Evolutionary conservation across 1,140 invertebrate genomes (phyloP), one percentile per base, ranked within the genome.

Genomic region (Drosophila repleta): DNA sequence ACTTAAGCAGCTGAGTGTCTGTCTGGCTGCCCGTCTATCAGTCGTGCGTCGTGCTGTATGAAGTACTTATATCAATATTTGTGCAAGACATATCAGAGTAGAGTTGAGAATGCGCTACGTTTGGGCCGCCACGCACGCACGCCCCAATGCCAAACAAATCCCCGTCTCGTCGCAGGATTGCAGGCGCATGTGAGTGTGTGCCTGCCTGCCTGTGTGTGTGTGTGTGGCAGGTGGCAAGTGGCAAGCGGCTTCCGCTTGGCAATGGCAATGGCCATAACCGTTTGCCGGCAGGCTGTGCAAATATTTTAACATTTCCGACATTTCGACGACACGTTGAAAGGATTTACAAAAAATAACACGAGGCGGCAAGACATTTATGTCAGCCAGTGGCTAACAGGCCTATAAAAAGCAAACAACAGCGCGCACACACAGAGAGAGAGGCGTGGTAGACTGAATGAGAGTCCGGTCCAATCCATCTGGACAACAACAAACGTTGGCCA

Each of bases 321-420:
- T 77, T 79, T 69, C 46, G 76, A 79, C 63, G 79, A 88, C 83
- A 88, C 83, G 83, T 87, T 60, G 83, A 88, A 87, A 70, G 83
- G 83, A 87, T 87, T 87, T 87, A 58, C 83, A 64, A 71, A 67
- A 74, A 61, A 71, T 39, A 57, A 77, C 45, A 76, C 39, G 29
- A 45, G 51, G 15, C 26, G 45, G 46, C 21, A 57, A 60, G 49
- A 65, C 71, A 62, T 61, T 56, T 55, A 51, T 29, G 29, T 39
- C 62, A 43, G 65, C 56, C 26, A 41, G 49, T 29, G 48, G 48
- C 45, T 29, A 60, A 52, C 53, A 52, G 61, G 67, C 58, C 57
- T 55, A 72, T 67, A 57, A 62, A 68, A 57, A 43, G 49, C 39
- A 68, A 60, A 62, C 15, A 51, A 41, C 57, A 17, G 32, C 17